phyloP scores from a whole-genome alignment of 2,888 invertebrate genomes.

The Noctua comes region DNA sequence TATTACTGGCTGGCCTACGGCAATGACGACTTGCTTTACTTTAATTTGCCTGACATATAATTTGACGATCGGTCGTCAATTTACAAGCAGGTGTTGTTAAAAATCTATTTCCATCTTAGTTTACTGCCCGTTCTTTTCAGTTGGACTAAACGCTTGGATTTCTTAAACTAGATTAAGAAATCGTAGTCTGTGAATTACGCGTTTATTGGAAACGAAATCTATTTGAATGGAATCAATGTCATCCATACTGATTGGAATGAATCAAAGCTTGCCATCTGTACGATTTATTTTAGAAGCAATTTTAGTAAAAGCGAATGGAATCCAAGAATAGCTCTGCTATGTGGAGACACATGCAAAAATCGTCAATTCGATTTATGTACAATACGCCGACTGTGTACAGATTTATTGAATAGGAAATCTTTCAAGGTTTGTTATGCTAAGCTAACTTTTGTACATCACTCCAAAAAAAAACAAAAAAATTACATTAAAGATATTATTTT shows the following conservation, averaged over 20 bases:
- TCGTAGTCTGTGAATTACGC: not conserved
- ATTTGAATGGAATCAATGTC: not conserved
- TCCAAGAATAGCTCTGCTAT: not conserved
- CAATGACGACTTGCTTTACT: not conserved
- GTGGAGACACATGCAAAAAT: not conserved
- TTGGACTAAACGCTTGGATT: not conserved
- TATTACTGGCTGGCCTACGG: not conserved
- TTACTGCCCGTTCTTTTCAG: not conserved
- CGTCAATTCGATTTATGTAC: not conserved
- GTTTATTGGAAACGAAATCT: constrained; percentile 1
- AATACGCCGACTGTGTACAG: not conserved
- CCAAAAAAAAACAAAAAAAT: too few species aligned
- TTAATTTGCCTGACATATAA: not conserved
- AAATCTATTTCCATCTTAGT: not conserved
- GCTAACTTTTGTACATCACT: too few species aligned
- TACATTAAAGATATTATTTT: not conserved
- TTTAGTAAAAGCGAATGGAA: constrained; percentile 2
- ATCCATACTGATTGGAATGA: constrained; percentile 4
- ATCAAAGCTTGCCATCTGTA: not conserved
- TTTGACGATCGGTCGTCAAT: not conserved
- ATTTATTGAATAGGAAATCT: not conserved
- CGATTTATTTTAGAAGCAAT: constrained; percentile 16
- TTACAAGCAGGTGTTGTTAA: not conserved
- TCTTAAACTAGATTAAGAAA: constrained; percentile 9
- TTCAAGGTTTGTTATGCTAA: not conserved